Evolutionary conservation across 2,888 invertebrate species (phyloP).

Genomic region (Erebia aethiops): DNA sequence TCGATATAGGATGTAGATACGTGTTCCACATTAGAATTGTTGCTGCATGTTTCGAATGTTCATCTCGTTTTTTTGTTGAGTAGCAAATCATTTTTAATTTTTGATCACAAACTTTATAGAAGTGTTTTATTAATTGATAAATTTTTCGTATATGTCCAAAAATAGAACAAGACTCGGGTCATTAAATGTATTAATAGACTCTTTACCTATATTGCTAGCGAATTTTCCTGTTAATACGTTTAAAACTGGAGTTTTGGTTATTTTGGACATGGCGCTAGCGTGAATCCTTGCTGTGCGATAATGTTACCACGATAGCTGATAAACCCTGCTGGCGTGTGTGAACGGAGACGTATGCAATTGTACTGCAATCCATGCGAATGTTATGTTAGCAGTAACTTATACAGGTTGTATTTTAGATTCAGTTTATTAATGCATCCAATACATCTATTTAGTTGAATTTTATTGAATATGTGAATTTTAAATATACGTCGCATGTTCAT

Average conservation of each 20-base stretch:
- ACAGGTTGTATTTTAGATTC: constrained; percentile 16
- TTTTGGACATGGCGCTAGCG: constrained; percentile 57
- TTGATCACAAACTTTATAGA: constrained; percentile 4
- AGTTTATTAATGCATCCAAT: constrained; percentile 33
- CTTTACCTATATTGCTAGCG: constrained; percentile 36
- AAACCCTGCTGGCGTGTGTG: constrained; percentile 68
- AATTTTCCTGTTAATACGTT: constrained; percentile 43
- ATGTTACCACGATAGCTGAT: constrained; percentile 44
- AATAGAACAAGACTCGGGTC: constrained; percentile 38
- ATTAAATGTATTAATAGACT: constrained; percentile 40
- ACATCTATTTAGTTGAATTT: constrained; percentile 30
- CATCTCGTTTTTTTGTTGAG: constrained; percentile 15
- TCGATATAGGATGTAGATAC: constrained; percentile 59
- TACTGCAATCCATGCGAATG: constrained; percentile 51
- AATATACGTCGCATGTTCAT: constrained; percentile 46
- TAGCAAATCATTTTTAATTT: constrained; percentile 34
- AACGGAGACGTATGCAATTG: constrained; percentile 69
- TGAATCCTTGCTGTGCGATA: constrained; percentile 56
- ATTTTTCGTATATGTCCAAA: constrained; percentile 35
- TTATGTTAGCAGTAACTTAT: background rate
- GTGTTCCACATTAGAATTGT: constrained; percentile 48
- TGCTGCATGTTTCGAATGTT: constrained; percentile 40
- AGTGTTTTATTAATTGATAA: background rate
- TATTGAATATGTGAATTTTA: constrained; percentile 2
- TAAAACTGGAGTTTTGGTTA: constrained; percentile 42